Base-by-base conservation (phyloP, 2,113 vertebrate species). In the Syngnathus typhle region DNA sequence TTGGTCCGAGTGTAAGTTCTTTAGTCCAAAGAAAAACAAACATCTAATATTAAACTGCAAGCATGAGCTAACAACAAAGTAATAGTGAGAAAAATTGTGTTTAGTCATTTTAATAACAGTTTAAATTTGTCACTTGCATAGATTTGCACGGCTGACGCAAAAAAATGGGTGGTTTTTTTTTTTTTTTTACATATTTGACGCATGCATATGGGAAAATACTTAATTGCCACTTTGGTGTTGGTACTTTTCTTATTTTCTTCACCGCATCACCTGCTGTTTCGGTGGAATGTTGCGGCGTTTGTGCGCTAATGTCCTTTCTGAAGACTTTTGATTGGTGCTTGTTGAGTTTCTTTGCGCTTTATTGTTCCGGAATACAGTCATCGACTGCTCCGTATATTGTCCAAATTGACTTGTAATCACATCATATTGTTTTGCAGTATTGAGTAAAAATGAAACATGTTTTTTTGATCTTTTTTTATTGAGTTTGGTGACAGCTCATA, bases 361-460 rank as follows among this genome's bases (percentile, higher is more conserved):
- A 9, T 36, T 58, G 13, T 15, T 13, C 36, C 36, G 7, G 11
- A 56, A 58, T 56, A 23, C 15, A 16, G 55, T 58, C 55, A 58
- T 58, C 55, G 36, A 7, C 5, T 36, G 55, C 55, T 58, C 27
- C 13, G 27, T 58, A 18, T 58, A 16, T 7, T 36, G 55, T 58
- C 27, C 5, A 44, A 44, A 27, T 44, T 7, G 7, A 1, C 39
- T 44, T 62, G 21, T 8, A 62, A 62, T 46, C 39, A 23, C 60
- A 44, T 62, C 60, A 44, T 44, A 23, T 7, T 44, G 41, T 62
- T 62, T 62, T 62, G 41, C 12, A 44, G 60, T 21, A 13, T 62
- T 62, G 27, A 44, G 44, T 44, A 43, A 62, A 62, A 60, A 60
- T 60, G 18, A 36, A 16, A 37, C 27, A 59, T 59, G 32, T 10